Evolutionary conservation across 2,113 vertebrate genomes (phyloP).

Genomic region (Pomatorhinus ruficollis): DNA sequence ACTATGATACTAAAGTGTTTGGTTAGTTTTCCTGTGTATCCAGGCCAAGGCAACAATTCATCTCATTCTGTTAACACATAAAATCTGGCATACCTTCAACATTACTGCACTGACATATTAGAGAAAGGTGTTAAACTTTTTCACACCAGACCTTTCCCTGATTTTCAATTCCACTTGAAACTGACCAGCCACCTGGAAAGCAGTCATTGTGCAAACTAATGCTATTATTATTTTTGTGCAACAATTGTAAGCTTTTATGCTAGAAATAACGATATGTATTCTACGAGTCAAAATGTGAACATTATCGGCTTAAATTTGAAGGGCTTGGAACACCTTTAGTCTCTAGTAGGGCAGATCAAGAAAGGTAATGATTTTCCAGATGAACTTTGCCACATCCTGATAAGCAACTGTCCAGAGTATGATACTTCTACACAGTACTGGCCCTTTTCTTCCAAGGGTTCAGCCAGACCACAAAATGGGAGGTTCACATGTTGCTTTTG

Average conservation of each 20-base stretch:
- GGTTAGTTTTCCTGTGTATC: background rate
- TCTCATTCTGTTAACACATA: background rate
- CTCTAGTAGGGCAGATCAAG: background rate
- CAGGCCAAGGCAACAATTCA: background rate
- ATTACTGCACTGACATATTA: background rate
- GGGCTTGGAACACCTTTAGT: accelerated
- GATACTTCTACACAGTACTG: background rate
- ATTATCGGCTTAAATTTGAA: background rate
- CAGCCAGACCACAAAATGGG: constrained; percentile 22
- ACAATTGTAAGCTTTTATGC: background rate
- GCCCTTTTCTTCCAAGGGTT: background rate
- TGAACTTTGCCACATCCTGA: background rate
- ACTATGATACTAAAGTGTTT: background rate
- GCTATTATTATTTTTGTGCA: background rate
- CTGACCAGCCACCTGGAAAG: background rate
- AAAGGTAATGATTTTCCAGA: background rate
- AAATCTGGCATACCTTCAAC: background rate
- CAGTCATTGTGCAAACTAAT: background rate
- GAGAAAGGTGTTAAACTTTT: background rate
- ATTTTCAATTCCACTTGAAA: background rate
- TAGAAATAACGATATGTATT: background rate
- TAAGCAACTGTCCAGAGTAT: background rate
- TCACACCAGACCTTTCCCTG: background rate
- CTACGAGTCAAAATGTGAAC: background rate
- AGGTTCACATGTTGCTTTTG: background rate